phyloP scores from a whole-genome alignment of 2,888 invertebrate genomes.

The Morpho helenor region DNA sequence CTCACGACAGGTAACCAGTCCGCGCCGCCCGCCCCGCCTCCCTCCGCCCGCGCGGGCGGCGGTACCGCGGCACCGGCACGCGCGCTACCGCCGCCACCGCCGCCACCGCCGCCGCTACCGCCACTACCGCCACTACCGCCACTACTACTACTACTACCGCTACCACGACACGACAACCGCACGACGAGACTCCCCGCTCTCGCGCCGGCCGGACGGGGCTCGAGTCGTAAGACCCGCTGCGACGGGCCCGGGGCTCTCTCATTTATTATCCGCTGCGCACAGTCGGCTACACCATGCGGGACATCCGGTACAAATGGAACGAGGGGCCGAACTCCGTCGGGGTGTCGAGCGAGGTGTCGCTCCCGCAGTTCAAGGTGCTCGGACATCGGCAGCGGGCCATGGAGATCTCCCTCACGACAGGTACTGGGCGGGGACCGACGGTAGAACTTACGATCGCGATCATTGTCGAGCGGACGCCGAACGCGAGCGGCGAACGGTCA shows the following conservation, averaged over 20 bases:
- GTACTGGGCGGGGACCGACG: slow-evolving; percentile 71
- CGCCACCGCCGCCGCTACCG: too few relatives aligned
- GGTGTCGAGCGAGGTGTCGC: slow-evolving; percentile 96
- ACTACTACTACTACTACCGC: slow-evolving; percentile 42
- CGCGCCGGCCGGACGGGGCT: slow-evolving; percentile 69
- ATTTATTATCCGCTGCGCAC: slow-evolving; percentile 78
- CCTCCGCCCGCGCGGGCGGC: slow-evolving; percentile 70
- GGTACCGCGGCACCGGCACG: slow-evolving; percentile 70
- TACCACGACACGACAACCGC: slow-evolving; percentile 65
- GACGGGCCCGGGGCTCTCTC: slow-evolving; percentile 77
- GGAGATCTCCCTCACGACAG: slow-evolving; percentile 98
- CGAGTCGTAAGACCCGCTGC: slow-evolving; percentile 75
- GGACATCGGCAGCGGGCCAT: slow-evolving; percentile 97
- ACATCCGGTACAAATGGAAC: slow-evolving; percentile 98
- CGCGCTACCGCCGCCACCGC: too few relatives aligned
- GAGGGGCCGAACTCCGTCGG: slow-evolving; percentile 97
- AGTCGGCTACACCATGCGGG: slow-evolving; percentile 99
- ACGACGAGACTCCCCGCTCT: slow-evolving; percentile 63
- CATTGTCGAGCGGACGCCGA: slow-evolving; percentile 64
- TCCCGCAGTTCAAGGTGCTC: slow-evolving; percentile 98
- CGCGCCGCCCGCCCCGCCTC: slow-evolving; percentile 63
- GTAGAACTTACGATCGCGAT: background rate
- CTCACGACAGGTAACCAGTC: slow-evolving; percentile 93
- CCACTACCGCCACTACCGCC: slow-evolving; percentile 28
- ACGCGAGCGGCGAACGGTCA: slow-evolving; percentile 70